A percentile compares a stretch with the other conserved stretches of the same genome.
Evolutionary conservation across 2,113 vertebrate species (phyloP).

Genomic region (Saguinus midas): DNA sequence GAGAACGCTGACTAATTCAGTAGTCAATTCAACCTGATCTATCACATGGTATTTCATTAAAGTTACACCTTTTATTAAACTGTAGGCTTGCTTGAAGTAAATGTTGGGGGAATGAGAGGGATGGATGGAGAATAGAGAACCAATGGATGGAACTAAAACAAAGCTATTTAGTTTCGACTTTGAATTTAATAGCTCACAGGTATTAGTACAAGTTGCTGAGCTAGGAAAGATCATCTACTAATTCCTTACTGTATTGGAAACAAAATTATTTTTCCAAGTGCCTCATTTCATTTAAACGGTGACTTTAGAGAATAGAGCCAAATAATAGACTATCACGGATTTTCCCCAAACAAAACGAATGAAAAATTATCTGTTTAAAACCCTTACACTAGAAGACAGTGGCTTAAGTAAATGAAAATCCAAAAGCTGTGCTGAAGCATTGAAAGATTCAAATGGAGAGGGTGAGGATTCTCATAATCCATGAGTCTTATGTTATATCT

Average conservation of each 20-base stretch:
- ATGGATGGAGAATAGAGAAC: not conserved
- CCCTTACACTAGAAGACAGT: not conserved
- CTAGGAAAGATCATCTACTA: not conserved
- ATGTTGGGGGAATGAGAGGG: not conserved
- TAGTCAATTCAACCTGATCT: not conserved
- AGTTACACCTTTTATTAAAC: not conserved
- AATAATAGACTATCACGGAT: conserved; percentile 14
- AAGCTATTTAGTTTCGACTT: not conserved
- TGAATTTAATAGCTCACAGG: not conserved
- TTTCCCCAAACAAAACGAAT: conserved; percentile 33
- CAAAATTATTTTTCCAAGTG: conserved; percentile 30
- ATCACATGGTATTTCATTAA: not conserved
- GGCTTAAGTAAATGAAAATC: conserved; percentile 10
- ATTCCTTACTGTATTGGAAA: not conserved
- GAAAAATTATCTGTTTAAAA: conserved; percentile 1
- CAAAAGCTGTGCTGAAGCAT: not conserved
- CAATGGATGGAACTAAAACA: not conserved
- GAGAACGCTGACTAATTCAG: too few relatives aligned
- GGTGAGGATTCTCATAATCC: not conserved
- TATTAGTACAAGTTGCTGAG: not conserved
- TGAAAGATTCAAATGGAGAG: not conserved
- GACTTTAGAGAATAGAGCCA: conserved; percentile 38
- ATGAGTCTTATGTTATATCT: not conserved
- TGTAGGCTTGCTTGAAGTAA: not conserved
- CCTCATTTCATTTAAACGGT: conserved; percentile 23